A percentile compares a stretch with the other conserved stretches of the same genome.
These are phyloP conservation scores for Eupithecia inturbata DNA, from an alignment of 2,888 invertebrate genomes.

Conservation along the genomic window DNA sequence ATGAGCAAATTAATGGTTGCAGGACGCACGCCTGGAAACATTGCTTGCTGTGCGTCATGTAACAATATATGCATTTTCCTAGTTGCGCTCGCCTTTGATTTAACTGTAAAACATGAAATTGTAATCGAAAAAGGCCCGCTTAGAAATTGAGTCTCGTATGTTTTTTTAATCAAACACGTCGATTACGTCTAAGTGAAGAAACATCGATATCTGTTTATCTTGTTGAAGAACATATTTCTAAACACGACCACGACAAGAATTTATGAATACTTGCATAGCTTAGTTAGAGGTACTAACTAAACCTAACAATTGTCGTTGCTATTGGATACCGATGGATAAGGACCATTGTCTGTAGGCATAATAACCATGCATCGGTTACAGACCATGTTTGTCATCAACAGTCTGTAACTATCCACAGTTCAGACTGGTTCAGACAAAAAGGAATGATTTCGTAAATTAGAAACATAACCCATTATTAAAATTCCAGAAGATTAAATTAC, in stretches of 20 bases:
- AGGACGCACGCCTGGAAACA: conserved; percentile 17
- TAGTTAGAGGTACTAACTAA: not conserved
- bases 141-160: no score
- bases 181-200: no score
- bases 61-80: conserved; percentile 13
- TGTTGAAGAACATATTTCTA: no score
- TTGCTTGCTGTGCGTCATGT: conserved; percentile 5
- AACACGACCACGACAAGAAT: not conserved
- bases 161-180: no score
- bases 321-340: no score
- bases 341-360: not conserved
- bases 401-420: not conserved
- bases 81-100: conserved; percentile 3
- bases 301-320: not conserved
- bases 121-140: not conserved
- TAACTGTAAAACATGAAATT: not conserved
- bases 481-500: no score
- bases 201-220: no score
- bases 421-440: not conserved
- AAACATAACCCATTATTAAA: not conserved
- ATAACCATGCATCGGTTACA: not conserved
- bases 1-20: conserved; percentile 26
- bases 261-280: not conserved
- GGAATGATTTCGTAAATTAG: not conserved
- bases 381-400: not conserved